These are phyloP conservation scores for Orientallactaga bullata DNA, from an alignment of 2,113 vertebrate species.

Conservation along the genomic window DNA sequence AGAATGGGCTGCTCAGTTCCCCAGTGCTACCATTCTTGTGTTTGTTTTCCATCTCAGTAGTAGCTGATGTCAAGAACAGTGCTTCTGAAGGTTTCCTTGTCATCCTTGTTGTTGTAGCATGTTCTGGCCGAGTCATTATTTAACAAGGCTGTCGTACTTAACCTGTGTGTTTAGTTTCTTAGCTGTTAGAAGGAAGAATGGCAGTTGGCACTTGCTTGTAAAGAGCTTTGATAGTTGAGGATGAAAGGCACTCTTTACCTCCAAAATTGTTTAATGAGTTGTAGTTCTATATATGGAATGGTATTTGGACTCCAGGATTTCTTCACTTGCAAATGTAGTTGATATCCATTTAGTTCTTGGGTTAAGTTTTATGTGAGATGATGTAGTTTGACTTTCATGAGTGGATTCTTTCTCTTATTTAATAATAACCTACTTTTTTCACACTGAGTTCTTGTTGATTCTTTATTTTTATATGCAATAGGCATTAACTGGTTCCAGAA, in stretches of 20 bases:
- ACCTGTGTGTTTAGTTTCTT: conserved; percentile 60
- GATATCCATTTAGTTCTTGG: conserved; percentile 40
- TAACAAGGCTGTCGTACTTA: conserved; percentile 71
- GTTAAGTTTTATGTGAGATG: conserved; percentile 48
- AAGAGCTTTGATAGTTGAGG: conserved; percentile 74
- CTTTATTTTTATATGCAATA: conserved; percentile 32
- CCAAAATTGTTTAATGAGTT: conserved; percentile 67
- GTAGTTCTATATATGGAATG: conserved; percentile 36
- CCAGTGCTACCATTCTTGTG: background rate
- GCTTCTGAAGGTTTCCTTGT: conserved; percentile 51
- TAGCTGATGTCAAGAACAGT: conserved; percentile 22
- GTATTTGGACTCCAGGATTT: conserved; percentile 32
- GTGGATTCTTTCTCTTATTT: conserved; percentile 52
- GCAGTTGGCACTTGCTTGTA: conserved; percentile 65
- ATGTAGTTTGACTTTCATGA: conserved; percentile 54
- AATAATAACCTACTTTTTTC: conserved; percentile 37
- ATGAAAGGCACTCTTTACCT: conserved; percentile 65
- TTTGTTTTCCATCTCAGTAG: conserved; percentile 54
- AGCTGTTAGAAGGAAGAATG: conserved; percentile 34
- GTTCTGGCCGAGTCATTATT: conserved; percentile 68
- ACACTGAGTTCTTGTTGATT: conserved; percentile 45
- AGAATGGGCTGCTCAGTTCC: conserved; percentile 7
- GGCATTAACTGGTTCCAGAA: conserved; percentile 4
- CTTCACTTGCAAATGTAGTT: conserved; percentile 46
- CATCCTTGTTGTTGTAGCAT: conserved; percentile 46